Conservation (phyloP, 1,140 invertebrate species). For the Dreissena polymorpha region DNA sequence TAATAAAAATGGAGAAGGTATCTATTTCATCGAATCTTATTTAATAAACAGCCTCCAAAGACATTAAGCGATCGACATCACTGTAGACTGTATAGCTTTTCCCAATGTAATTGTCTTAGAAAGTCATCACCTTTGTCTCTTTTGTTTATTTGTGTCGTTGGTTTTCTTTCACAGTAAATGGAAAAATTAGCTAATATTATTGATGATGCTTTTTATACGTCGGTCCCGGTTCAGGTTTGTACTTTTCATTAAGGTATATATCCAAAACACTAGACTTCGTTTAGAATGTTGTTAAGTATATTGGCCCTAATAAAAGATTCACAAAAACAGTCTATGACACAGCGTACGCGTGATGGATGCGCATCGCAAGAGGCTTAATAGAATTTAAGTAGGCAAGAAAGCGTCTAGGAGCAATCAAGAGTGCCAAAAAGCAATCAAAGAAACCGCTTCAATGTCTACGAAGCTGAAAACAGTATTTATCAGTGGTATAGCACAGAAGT, state of each 20-base stretch:
- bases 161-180: not conserved
- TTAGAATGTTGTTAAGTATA: not conserved
- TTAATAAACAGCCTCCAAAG: constrained; percentile 47
- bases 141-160: not conserved
- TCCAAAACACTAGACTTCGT: not conserved
- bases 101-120: not conserved
- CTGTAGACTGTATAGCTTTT: no score
- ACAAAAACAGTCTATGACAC: not conserved
- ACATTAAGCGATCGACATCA: constrained; percentile 19
- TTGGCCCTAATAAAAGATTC: constrained; percentile 13
- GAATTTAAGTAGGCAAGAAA: constrained; percentile 44
- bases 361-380: constrained; percentile 10
- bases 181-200: not conserved
- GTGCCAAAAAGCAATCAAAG: constrained; percentile 56
- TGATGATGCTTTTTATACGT: constrained; percentile 6
- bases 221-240: not conserved
- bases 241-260: constrained; percentile 17
- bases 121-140: not conserved
- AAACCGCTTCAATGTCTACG: constrained; percentile 34
- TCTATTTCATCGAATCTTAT: constrained; percentile 51
- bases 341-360: constrained; percentile 20
- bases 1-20: constrained; percentile 45
- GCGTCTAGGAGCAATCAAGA: constrained; percentile 35
- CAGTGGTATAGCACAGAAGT: constrained; percentile 25
- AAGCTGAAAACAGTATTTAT: constrained; percentile 47